Conservation (phyloP, 2,888 invertebrate genomes). For the Drosophila setosimentum region DNA sequence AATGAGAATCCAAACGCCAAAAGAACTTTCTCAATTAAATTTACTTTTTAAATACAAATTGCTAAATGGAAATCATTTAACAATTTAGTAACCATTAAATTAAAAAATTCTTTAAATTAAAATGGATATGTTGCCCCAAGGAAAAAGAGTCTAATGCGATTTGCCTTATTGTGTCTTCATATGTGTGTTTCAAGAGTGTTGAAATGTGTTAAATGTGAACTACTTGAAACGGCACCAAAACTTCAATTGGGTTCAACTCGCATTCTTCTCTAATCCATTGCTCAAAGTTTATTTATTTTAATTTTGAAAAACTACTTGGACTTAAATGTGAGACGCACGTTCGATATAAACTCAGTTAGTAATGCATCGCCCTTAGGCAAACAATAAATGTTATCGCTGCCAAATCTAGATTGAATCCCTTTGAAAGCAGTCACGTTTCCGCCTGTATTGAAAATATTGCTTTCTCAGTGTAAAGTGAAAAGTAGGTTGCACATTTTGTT, state of each 20-base stretch:
- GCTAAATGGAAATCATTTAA: too few relatives aligned
- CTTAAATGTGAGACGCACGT: neutral
- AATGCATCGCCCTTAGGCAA: too few relatives aligned
- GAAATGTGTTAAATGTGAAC: too few relatives aligned
- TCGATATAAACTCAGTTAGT: too few relatives aligned
- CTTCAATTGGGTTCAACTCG: neutral
- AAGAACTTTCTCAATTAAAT: neutral
- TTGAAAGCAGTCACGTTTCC: neutral
- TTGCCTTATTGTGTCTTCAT: too few relatives aligned
- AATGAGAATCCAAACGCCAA: neutral
- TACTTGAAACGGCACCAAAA: neutral
- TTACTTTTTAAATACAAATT: too few relatives aligned
- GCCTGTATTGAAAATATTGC: neutral
- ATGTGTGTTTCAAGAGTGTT: too few relatives aligned
- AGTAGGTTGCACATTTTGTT: conserved; percentile 78
- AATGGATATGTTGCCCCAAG: too few relatives aligned
- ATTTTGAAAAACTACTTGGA: neutral
- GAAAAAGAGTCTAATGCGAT: too few relatives aligned
- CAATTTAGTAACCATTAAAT: too few relatives aligned
- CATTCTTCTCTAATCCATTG: neutral
- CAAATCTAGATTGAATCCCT: conserved; percentile 5
- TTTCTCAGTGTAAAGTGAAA: conserved; percentile 64
- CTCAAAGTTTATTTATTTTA: neutral
- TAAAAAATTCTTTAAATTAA: too few relatives aligned
- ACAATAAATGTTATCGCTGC: neutral